Evolutionary conservation across 2,113 vertebrate species (phyloP).

Genomic region (Elephas maximus): DNA sequence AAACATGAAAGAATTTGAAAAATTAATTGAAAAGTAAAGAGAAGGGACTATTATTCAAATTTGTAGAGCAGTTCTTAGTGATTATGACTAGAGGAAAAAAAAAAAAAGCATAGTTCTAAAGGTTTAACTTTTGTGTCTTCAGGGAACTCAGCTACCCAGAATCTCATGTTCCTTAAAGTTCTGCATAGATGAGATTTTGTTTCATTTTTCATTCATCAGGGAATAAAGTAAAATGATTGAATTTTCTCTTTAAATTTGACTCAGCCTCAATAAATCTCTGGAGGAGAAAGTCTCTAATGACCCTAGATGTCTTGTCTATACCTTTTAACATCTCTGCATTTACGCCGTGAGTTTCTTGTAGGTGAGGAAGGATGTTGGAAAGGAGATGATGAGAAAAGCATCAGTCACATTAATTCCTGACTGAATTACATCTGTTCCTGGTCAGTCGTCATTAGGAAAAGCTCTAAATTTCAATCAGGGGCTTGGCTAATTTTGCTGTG

Average conservation of each 20-base stretch:
- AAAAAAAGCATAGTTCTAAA: background rate
- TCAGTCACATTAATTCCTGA: background rate
- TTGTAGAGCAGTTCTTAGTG: background rate
- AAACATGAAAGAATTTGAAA: background rate
- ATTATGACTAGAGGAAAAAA: background rate
- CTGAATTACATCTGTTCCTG: background rate
- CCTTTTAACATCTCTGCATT: slow-evolving; percentile 37
- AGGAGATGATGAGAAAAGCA: slow-evolving; percentile 35
- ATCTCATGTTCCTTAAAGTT: background rate
- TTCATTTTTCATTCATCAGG: background rate
- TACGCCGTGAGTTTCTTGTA: background rate
- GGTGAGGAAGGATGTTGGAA: background rate
- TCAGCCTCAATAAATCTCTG: background rate
- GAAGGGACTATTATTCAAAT: background rate
- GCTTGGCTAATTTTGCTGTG: background rate
- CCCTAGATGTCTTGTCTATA: background rate
- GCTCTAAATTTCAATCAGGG: background rate
- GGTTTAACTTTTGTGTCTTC: background rate
- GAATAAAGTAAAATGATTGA: slow-evolving; percentile 37
- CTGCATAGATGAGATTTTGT: background rate
- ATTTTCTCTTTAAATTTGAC: slow-evolving; percentile 53
- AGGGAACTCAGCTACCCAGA: background rate
- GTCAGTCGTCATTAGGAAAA: background rate
- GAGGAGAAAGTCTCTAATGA: slow-evolving; percentile 10
- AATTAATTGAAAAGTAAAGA: slow-evolving; percentile 1